phyloP scores from a whole-genome alignment of 2,797 vertebrate genomes.

The Aratinga solstitialis region DNA sequence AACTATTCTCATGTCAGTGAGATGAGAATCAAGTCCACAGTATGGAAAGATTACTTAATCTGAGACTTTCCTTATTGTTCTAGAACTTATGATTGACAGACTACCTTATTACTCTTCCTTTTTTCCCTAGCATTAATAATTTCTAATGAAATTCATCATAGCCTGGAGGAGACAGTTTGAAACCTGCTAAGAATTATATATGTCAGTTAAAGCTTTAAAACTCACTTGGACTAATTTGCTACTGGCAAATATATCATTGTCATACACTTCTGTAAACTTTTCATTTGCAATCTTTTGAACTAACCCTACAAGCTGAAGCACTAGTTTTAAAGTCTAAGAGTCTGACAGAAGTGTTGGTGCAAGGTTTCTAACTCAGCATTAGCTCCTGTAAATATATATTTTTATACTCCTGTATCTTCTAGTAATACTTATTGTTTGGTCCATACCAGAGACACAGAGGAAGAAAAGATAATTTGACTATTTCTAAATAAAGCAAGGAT shows the following conservation, averaged over 20 bases:
- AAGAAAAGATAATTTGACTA: neutral
- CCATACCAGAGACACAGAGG: neutral
- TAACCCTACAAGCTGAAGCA: slow-evolving; percentile 47
- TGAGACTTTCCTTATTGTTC: neutral
- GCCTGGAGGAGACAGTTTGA: slow-evolving; percentile 65
- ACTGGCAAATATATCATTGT: slow-evolving; percentile 69
- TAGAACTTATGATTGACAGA: slow-evolving; percentile 56
- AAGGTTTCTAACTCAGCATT: neutral
- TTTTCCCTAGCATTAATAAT: slow-evolving; percentile 40
- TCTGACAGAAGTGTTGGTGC: neutral
- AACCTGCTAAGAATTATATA: slow-evolving; percentile 70
- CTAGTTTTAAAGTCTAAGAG: neutral
- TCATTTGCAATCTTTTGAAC: slow-evolving; percentile 68
- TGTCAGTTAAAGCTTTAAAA: slow-evolving; percentile 68
- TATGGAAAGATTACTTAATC: slow-evolving; percentile 43
- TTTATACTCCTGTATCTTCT: neutral
- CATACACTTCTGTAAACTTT: slow-evolving; percentile 67
- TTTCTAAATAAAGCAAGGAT: neutral
- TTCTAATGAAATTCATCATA: slow-evolving; percentile 75
- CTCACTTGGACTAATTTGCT: slow-evolving; percentile 71
- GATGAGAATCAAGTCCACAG: neutral
- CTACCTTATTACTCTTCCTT: slow-evolving; percentile 41
- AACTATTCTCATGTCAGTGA: neutral
- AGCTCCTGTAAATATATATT: neutral
- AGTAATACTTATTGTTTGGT: neutral